Evolutionary conservation across 2,888 invertebrate genomes (phyloP), one percentile per base, ranked within the genome.

Genomic region (Cephonodes hylas): DNA sequence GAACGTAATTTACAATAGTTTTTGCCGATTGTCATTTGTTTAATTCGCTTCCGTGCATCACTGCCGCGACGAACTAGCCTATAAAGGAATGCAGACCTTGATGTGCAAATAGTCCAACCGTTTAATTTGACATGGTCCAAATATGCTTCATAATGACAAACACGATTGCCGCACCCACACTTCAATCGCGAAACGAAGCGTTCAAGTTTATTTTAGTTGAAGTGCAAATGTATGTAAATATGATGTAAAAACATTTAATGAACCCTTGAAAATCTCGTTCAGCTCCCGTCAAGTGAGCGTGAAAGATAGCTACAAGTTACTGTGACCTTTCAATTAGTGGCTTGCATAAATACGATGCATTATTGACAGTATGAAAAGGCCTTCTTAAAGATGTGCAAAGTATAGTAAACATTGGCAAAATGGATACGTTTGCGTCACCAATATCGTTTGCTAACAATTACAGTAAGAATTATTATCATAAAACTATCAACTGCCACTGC

Each of bases 201-300:
- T 70, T 64, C 62, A 63, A 64, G 57, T 66, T 68, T 69, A 66
- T 69, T 67, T 68, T 68, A 72, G 67, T 72, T 53, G 27, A 31
- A 53, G 53, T 71, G 73, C 71, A 75, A 82, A 81, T 83, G 76
- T 76, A 80, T 74, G 71, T 62, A 68, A 66, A 63, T 70, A 70
- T 68, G 73, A 68, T 76, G 73, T 73, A 74, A 82, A 81, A 84
- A 83, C 85, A 80, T 88, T 88, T 84, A 82, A 80, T 68, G 71
- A 79, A 71, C 85, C 78, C 86, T 86, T 69, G 66, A 76, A 73
- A 72, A 76, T 73, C 72, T 73, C 69, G 69, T 70, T 70, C 68
- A 65, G 64, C 27, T 38, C 38, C 27, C 66, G 72, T 67, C 75
- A 74, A 70, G 67, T 74, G 72, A 73, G 67, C 67, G 68, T 66